These are phyloP conservation scores for Lamproptera curius DNA, from an alignment of 2,888 invertebrate species.

Conservation along the genomic window DNA sequence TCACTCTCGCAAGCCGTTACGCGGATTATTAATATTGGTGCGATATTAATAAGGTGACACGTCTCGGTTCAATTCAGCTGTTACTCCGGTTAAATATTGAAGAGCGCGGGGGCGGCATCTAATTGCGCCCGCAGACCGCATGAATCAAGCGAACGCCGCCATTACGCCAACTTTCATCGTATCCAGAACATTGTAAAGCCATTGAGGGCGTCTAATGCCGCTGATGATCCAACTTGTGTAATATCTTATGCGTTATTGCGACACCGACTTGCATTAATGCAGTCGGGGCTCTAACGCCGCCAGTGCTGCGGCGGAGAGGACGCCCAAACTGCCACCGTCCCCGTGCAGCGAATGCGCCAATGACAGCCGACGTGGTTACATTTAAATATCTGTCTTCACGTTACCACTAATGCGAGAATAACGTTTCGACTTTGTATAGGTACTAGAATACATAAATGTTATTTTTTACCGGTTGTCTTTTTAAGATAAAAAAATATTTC, in stretches of 20 bases:
- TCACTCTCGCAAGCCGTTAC: background rate
- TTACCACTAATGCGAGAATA: too few species aligned
- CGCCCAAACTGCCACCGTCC: constrained; percentile 18
- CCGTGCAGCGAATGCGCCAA: too few species aligned
- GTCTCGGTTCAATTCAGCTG: background rate
- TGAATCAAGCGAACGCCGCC: constrained; percentile 48
- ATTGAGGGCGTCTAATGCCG: constrained; percentile 43
- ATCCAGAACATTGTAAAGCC: constrained; percentile 43
- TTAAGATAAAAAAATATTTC: too few species aligned
- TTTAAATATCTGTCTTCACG: constrained; percentile 3
- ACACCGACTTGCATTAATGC: constrained; percentile 52
- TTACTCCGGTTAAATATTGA: background rate
- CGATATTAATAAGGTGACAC: background rate
- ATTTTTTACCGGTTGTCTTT: too few species aligned
- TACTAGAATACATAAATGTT: too few species aligned
- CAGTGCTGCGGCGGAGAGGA: constrained; percentile 13
- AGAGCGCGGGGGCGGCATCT: constrained; percentile 6
- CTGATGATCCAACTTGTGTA: constrained; percentile 64
- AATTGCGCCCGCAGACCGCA: constrained; percentile 35
- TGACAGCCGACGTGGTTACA: constrained; percentile 8
- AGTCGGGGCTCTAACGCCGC: constrained; percentile 22
- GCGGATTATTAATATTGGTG: background rate
- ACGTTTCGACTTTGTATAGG: too few species aligned
- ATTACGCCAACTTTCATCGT: constrained; percentile 45
- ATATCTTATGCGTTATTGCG: constrained; percentile 62